Evolutionary conservation across 2,888 invertebrate species (phyloP), one percentile per base, ranked within the genome.

Genomic region (Apodemia mormo): DNA sequence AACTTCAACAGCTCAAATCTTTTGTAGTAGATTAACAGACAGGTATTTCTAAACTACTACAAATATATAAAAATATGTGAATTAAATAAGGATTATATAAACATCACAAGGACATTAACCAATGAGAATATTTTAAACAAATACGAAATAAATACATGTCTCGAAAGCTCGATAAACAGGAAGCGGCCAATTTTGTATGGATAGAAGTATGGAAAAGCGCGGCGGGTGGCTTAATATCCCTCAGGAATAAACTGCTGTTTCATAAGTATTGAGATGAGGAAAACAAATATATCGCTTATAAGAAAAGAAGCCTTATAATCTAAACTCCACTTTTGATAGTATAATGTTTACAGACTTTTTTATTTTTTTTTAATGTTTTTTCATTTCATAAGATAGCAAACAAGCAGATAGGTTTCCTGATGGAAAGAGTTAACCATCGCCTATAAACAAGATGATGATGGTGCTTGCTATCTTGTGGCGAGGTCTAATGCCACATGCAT

Each of bases 171-270:
- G 85, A 87, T 87, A 87, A 87, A 87, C 87, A 88, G 86, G 85
- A 89, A 87, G 81, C 78, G 75, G 79, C 81, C 82, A 82, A 81
- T 81, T 85, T 83, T 84, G 81, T 84, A 82, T 83, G 80, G 49
- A 49, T 12, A 49, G 9, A 80, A 82, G 81, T 78, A 79, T 79
- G 80, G 76, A 75, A 78, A 77, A 81, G 82, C 83, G 78, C 86
- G 80, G 81, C 85, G 85, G 85, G 85, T 81, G 84, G 84, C 79
- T 85, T 87, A 89, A 89, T 90, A 87, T 91, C 90, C 90, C 90
- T 74, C 72, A 88, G 90, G 91, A 89, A 84, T 82, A 84, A 76
- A 84, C 80, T 83, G 89, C 91, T 89, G 90, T 91, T 91, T 90
- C 86, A 83, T 81, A 77, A 83, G 80, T 81, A 88, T 86, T 82